Evolutionary conservation across 2,113 vertebrate genomes (phyloP).

Genomic region (Plecotus auritus): DNA sequence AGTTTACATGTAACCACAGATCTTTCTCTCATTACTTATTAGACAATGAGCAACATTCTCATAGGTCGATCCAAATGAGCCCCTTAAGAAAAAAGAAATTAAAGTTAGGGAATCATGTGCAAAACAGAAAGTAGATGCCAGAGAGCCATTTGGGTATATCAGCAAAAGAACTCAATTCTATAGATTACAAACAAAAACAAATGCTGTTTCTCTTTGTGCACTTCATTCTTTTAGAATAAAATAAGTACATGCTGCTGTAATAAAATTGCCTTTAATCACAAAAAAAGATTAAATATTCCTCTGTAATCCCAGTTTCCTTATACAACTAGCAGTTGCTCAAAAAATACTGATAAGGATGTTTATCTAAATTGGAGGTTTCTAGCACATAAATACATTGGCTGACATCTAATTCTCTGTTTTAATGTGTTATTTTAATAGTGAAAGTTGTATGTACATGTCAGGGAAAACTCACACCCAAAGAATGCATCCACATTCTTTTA

Average conservation of each 20-base stretch:
- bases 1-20: constrained; percentile 88
- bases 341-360: constrained; percentile 21
- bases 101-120: constrained; percentile 72
- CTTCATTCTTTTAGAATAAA: too few relatives aligned
- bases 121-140: constrained; percentile 65
- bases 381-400: neutral
- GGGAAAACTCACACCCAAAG: neutral
- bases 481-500: neutral
- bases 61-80: constrained; percentile 74
- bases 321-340: neutral
- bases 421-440: constrained; percentile 28
- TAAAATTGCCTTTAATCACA: too few relatives aligned
- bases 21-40: constrained; percentile 71
- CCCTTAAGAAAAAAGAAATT: constrained; percentile 70
- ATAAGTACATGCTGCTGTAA: too few relatives aligned
- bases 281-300: neutral
- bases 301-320: neutral
- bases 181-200: too few relatives aligned
- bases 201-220: too few relatives aligned
- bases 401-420: neutral
- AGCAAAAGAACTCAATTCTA: too few relatives aligned
- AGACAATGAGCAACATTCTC: constrained; percentile 76
- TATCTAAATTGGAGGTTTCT: constrained; percentile 28
- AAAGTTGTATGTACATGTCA: neutral
- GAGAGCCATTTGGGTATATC: constrained; percentile 35